Percentiles rank a stretch among this genome's conserved stretches.
These are phyloP conservation scores for Pocillopora grandis DNA, from an alignment of 92 coral and sea anemone genomes.

Conservation along the genomic window DNA sequence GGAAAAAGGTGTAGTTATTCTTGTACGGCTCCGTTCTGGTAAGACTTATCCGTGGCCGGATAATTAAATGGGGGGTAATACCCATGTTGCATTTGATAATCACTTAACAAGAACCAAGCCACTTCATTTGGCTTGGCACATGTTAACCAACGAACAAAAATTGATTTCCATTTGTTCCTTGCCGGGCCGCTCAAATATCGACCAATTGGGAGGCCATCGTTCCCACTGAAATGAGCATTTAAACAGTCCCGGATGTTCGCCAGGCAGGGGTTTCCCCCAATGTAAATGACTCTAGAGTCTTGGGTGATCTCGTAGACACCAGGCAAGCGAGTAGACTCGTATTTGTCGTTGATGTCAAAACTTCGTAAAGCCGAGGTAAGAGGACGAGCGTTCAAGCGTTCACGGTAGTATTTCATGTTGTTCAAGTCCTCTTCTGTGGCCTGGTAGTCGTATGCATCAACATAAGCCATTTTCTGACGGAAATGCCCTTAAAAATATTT, in stretches of 20 bases:
- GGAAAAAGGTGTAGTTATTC: neutral
- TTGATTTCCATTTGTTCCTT: constrained; percentile 70
- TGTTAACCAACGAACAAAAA: constrained; percentile 83
- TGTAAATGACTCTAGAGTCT: constrained; percentile 72
- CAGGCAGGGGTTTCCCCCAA: constrained; percentile 81
- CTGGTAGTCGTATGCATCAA: constrained; percentile 76
- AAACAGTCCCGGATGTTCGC: constrained; percentile 78
- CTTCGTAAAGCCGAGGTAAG: constrained; percentile 73
- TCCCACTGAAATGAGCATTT: constrained; percentile 87
- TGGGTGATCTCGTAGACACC: constrained; percentile 88
- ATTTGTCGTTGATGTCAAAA: constrained; percentile 56
- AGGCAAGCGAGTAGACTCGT: constrained; percentile 64
- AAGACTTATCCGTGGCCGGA: constrained; percentile 45
- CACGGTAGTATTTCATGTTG: constrained; percentile 66
- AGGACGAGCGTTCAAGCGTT: constrained; percentile 70
- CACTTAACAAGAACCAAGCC: constrained; percentile 76
- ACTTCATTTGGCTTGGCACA: constrained; percentile 77
- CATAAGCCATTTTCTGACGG: constrained; percentile 24
- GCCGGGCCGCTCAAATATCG: constrained; percentile 83
- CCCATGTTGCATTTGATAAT: constrained; percentile 72
- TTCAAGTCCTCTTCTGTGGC: constrained; percentile 64
- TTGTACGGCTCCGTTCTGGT: neutral
- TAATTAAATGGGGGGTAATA: constrained; percentile 69
- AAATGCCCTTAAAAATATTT: too few species aligned
- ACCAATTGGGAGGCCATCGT: constrained; percentile 86